A percentile compares a stretch with the other conserved stretches of the same genome.
phyloP scores from a whole-genome alignment of 2,113 vertebrate genomes.

The Cryptomyrus ogoouensis region DNA sequence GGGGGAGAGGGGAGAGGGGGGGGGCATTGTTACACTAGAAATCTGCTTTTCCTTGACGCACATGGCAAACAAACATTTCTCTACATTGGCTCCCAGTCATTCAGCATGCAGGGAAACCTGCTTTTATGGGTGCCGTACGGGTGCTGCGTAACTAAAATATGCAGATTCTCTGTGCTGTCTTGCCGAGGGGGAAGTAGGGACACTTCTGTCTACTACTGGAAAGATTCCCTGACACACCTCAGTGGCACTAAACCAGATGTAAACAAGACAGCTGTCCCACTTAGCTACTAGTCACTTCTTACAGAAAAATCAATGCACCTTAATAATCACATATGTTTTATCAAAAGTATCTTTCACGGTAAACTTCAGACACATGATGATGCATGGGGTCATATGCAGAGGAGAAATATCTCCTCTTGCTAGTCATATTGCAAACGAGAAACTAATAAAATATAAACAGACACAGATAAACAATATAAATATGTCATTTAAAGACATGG shows the following conservation, averaged over 20 bases:
- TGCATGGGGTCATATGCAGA: not conserved
- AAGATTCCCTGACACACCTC: not conserved
- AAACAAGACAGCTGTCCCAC: not conserved
- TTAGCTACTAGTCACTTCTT: not conserved
- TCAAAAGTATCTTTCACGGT: not conserved
- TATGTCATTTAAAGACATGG: not conserved
- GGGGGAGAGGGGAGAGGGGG: not conserved
- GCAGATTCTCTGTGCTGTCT: not conserved
- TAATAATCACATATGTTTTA: not conserved
- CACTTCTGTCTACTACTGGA: not conserved
- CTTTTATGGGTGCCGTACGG: not conserved
- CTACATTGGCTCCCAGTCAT: not conserved
- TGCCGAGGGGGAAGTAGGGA: not conserved
- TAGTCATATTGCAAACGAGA: not conserved
- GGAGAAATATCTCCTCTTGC: not conserved
- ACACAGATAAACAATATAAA: not conserved
- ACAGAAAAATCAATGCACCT: not conserved
- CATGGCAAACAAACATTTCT: not conserved
- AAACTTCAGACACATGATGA: not conserved
- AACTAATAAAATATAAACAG: not conserved
- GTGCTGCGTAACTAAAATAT: not conserved
- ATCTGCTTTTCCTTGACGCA: not conserved
- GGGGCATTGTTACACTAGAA: not conserved
- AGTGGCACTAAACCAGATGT: not conserved
- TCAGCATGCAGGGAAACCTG: not conserved